These are phyloP conservation scores for Etheostoma perlongum DNA, from an alignment of 2,797 vertebrate species.

Conservation along the genomic window DNA sequence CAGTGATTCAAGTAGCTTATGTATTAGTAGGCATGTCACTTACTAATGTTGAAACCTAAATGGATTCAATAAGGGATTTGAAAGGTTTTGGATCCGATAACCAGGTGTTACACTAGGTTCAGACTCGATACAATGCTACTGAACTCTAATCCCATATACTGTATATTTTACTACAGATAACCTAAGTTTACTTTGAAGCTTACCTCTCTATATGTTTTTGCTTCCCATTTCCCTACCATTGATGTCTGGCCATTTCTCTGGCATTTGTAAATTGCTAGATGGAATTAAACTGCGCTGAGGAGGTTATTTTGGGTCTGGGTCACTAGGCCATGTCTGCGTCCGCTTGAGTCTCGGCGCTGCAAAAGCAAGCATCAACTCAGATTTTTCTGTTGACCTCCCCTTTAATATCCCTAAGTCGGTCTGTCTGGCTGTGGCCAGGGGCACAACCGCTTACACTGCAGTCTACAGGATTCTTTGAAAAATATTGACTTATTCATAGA, in stretches of 20 bases:
- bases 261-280: conserved; percentile 45
- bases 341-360: conserved; percentile 28
- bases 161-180: not conserved
- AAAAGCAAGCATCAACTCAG: conserved; percentile 40
- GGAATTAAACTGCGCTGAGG: conserved; percentile 44
- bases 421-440: conserved; percentile 38
- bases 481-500: conserved; percentile 59
- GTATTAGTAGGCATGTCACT: no score
- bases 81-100: not conserved
- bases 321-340: conserved; percentile 36
- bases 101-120: not conserved
- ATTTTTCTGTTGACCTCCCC: conserved; percentile 56
- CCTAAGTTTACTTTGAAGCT: no score
- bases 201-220: conserved; percentile 7
- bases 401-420: conserved; percentile 48
- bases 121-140: not conserved
- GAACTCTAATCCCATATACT: not conserved
- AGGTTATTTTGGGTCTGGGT: conserved; percentile 54
- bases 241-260: conserved; percentile 45
- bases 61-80: not conserved
- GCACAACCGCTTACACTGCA: conserved; percentile 30
- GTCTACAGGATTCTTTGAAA: conserved; percentile 46
- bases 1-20: no score
- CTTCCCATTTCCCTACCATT: conserved; percentile 30
- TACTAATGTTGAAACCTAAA: not conserved